phyloP scores from a whole-genome alignment of 2,888 invertebrate species.

The Eurytoma adleriae region DNA sequence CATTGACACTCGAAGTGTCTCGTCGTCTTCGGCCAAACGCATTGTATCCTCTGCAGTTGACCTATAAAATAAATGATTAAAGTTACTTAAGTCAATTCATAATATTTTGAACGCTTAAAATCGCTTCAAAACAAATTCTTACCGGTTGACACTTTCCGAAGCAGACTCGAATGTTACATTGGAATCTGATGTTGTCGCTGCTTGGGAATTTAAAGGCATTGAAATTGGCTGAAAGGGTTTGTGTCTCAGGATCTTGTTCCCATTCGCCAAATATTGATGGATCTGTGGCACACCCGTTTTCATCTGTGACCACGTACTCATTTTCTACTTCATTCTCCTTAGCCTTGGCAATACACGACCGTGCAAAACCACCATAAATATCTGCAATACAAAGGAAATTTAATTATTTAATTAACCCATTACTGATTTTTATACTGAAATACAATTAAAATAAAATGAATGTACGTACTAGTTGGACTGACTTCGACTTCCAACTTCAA shows the following conservation, averaged over 20 bases:
- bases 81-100: neutral
- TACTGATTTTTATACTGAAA: too few species aligned
- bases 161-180: conserved; percentile 96
- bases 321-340: conserved; percentile 92
- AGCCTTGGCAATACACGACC: conserved; percentile 95
- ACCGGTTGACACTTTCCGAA: conserved; percentile 97
- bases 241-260: conserved; percentile 91
- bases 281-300: conserved; percentile 95
- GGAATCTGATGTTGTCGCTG: conserved; percentile 95
- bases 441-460: too few species aligned
- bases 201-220: conserved; percentile 97
- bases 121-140: conserved; percentile 72
- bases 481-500: conserved; percentile 91
- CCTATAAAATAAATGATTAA: conserved; percentile 77
- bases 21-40: conserved; percentile 91
- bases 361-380: conserved; percentile 95
- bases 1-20: conserved; percentile 80
- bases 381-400: conserved; percentile 76
- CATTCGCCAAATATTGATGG: conserved; percentile 95
- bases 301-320: conserved; percentile 94
- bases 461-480: conserved; percentile 80
- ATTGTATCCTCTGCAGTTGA: conserved; percentile 93
- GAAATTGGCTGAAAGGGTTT: conserved; percentile 90
- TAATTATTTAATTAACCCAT: neutral
- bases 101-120: neutral